These are phyloP conservation scores for Morone chrysops DNA, from an alignment of 2,113 vertebrate species.

Conservation along the genomic window DNA sequence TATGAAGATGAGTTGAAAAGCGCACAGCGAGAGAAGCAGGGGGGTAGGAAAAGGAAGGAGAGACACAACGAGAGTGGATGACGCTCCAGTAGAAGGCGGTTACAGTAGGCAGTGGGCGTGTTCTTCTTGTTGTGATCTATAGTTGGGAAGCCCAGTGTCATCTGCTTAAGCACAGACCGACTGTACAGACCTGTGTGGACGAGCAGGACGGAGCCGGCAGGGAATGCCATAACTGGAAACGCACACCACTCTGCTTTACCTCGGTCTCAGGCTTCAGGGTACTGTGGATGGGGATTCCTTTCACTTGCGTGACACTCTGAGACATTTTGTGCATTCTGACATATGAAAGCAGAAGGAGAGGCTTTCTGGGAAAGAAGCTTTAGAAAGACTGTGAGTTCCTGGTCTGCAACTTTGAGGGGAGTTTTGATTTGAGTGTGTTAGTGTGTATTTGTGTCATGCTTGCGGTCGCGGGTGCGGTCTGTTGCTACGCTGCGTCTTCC, in stretches of 20 bases:
- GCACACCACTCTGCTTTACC: constrained; percentile 38
- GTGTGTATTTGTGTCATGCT: constrained; percentile 57
- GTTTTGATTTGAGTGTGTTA: constrained; percentile 36
- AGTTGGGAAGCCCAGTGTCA: constrained; percentile 80
- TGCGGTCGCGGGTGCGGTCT: constrained; percentile 55
- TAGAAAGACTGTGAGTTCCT: constrained; percentile 31
- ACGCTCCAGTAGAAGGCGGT: constrained; percentile 66
- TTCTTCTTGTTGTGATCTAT: constrained; percentile 83
- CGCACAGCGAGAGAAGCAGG: constrained; percentile 23
- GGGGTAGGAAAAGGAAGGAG: constrained; percentile 22
- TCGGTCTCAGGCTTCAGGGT: constrained; percentile 33
- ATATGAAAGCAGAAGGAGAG: constrained; percentile 31
- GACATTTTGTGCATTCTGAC: constrained; percentile 32
- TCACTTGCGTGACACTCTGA: constrained; percentile 30
- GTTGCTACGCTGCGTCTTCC: constrained; percentile 38
- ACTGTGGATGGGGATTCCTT: constrained; percentile 45
- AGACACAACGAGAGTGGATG: constrained; percentile 45
- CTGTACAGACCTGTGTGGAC: constrained; percentile 63
- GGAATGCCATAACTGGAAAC: constrained; percentile 47
- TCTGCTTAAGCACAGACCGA: constrained; percentile 77
- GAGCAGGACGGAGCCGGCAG: constrained; percentile 50
- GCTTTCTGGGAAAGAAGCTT: constrained; percentile 20
- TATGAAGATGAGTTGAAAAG: constrained; percentile 44
- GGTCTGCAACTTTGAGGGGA: constrained; percentile 47
- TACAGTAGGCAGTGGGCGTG: constrained; percentile 81